phyloP scores from a whole-genome alignment of 2,797 vertebrate species.

The Siniperca obscura region DNA sequence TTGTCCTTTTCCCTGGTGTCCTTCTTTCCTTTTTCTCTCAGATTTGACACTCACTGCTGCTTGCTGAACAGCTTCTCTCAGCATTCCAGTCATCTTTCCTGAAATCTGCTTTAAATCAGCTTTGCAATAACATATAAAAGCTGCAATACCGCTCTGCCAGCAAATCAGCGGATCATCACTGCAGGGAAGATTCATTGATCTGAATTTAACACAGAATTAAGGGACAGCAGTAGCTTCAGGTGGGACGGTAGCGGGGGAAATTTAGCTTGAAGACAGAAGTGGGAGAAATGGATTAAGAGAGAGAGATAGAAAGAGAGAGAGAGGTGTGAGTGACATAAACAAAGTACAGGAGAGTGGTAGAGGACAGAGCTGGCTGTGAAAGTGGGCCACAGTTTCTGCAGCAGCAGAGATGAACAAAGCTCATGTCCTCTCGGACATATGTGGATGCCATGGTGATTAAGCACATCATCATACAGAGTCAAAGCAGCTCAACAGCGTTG shows the following conservation, averaged over 20 bases:
- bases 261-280: conserved; percentile 16
- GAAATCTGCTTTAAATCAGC: conserved; percentile 56
- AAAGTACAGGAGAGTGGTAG: conserved; percentile 16
- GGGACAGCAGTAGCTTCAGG: conserved; percentile 26
- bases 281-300: conserved; percentile 17
- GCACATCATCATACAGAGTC: conserved; percentile 25
- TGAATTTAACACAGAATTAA: conserved; percentile 24
- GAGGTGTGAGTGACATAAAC: background rate
- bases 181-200: conserved; percentile 41
- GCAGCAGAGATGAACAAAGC: conserved; percentile 30
- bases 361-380: conserved; percentile 26
- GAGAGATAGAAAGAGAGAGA: background rate
- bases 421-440: conserved; percentile 25
- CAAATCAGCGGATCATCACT: conserved; percentile 48
- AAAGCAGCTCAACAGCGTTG: conserved; percentile 23
- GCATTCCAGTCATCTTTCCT: conserved; percentile 26
- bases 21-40: background rate
- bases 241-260: conserved; percentile 17
- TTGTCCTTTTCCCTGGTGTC: background rate
- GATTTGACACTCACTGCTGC: background rate
- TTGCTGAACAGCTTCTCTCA: conserved; percentile 40
- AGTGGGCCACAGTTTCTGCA: conserved; percentile 52
- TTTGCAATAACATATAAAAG: conserved; percentile 31
- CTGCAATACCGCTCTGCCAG: conserved; percentile 28
- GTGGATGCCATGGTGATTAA: conserved; percentile 52